phyloP scores from a whole-genome alignment of 2,888 invertebrate species.

The Trichacis sp. region DNA sequence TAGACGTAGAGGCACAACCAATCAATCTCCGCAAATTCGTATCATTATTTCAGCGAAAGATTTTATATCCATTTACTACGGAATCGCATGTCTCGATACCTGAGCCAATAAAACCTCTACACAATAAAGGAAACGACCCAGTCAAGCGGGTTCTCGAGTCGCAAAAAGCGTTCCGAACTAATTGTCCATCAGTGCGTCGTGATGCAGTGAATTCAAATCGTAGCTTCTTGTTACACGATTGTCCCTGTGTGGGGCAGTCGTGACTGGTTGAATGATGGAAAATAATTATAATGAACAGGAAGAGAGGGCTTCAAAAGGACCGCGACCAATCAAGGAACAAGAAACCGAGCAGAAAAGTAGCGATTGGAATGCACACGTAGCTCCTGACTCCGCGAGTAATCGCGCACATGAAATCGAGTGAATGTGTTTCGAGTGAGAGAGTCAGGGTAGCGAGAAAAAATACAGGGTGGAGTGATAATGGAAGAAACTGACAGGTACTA shows the following conservation, averaged over 20 bases:
- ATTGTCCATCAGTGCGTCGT: background rate
- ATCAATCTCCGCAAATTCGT: no score
- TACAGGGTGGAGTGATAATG: conserved; percentile 6
- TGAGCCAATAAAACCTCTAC: no score
- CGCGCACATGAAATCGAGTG: conserved; percentile 25
- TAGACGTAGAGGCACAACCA: no score
- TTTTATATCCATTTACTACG: no score
- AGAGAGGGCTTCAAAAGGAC: conserved; percentile 55
- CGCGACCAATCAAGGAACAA: conserved; percentile 45
- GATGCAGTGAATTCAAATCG: background rate
- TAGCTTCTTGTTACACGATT: background rate
- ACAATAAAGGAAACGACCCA: background rate
- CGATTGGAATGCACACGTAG: conserved; percentile 24
- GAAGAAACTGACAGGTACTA: conserved; percentile 11
- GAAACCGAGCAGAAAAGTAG: conserved; percentile 26
- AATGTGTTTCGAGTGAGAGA: conserved; percentile 17
- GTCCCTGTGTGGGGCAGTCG: background rate
- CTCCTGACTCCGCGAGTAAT: conserved; percentile 26
- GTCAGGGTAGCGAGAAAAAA: conserved; percentile 7
- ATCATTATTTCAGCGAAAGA: no score
- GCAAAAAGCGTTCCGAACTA: background rate
- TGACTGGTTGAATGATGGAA: conserved; percentile 41
- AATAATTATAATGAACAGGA: conserved; percentile 58
- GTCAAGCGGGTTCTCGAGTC: background rate
- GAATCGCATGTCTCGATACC: background rate